Percentiles rank a stretch among this genome's conserved stretches.
phyloP scores from a whole-genome alignment of 2,797 vertebrate genomes.

The Melopsittacus undulatus region DNA sequence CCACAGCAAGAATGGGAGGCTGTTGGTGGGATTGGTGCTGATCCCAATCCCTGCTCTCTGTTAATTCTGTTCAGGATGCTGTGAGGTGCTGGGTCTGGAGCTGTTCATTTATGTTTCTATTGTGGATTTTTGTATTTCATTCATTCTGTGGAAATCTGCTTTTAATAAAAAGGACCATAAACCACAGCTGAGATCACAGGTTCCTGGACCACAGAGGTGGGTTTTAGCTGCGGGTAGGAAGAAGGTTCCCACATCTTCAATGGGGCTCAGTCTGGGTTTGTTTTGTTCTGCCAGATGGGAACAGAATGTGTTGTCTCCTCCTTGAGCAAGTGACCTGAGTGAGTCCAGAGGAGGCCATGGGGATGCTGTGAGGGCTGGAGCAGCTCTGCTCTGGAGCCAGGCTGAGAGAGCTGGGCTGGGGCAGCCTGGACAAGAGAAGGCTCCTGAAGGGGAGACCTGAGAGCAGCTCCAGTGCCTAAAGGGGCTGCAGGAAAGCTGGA shows the following conservation, averaged over 20 bases:
- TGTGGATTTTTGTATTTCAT: not conserved
- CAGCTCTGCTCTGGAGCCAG: not conserved
- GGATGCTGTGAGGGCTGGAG: not conserved
- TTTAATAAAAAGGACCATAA: conserved; percentile 18
- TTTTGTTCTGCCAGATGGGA: not conserved
- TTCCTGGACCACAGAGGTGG: not conserved
- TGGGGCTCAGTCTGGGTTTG: not conserved
- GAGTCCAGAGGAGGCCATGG: not conserved
- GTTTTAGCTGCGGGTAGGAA: not conserved
- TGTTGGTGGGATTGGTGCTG: not conserved
- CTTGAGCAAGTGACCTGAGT: too few species aligned
- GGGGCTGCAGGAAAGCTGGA: too few species aligned
- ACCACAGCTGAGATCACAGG: not conserved
- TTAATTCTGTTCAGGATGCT: not conserved
- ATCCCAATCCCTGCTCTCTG: not conserved
- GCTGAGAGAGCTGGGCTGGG: not conserved
- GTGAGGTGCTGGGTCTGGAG: not conserved
- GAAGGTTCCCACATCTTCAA: not conserved
- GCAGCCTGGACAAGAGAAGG: not conserved
- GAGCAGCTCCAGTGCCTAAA: too few species aligned
- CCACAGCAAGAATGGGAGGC: not conserved
- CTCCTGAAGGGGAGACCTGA: too few species aligned
- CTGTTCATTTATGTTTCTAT: not conserved
- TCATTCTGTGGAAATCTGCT: not conserved
- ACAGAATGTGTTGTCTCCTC: not conserved